These are phyloP conservation scores for Leucozona laternaria DNA, from an alignment of 2,888 invertebrate species.

Conservation along the genomic window DNA sequence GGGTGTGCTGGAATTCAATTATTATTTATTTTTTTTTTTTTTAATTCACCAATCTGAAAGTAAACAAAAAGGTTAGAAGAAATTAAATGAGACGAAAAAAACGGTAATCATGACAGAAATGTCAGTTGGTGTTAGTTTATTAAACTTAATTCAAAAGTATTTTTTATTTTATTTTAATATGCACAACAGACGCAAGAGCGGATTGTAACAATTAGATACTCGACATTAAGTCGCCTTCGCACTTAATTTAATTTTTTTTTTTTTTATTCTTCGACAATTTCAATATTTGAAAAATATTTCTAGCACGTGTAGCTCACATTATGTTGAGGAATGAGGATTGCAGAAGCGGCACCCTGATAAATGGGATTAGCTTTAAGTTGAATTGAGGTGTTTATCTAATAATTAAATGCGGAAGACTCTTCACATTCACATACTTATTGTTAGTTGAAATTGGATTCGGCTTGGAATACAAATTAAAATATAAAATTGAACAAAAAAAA, in stretches of 20 bases:
- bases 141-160: background rate
- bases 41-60: constrained; percentile 61
- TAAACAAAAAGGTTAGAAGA: constrained; percentile 62
- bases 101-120: background rate
- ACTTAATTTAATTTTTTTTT: constrained; percentile 10
- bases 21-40: constrained; percentile 26
- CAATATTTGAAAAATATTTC: constrained; percentile 15
- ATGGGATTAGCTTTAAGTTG: constrained; percentile 33
- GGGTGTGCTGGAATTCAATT: constrained; percentile 68
- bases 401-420: constrained; percentile 69
- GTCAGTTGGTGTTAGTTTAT: constrained; percentile 3
- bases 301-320: constrained; percentile 36
- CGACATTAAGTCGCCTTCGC: constrained; percentile 30
- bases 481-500: constrained; percentile 1
- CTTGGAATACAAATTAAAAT: constrained; percentile 65
- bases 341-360: constrained; percentile 32
- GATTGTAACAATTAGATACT: constrained; percentile 20
- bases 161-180: constrained; percentile 21
- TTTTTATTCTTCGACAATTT: constrained; percentile 19
- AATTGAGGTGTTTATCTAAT: constrained; percentile 62
- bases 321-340: constrained; percentile 30
- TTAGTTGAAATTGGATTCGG: constrained; percentile 24
- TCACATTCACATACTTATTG: too few relatives aligned
- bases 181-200: background rate
- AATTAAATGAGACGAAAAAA: constrained; percentile 3